Conservation (phyloP, 2,888 invertebrate species). For the Allygus modestus region DNA sequence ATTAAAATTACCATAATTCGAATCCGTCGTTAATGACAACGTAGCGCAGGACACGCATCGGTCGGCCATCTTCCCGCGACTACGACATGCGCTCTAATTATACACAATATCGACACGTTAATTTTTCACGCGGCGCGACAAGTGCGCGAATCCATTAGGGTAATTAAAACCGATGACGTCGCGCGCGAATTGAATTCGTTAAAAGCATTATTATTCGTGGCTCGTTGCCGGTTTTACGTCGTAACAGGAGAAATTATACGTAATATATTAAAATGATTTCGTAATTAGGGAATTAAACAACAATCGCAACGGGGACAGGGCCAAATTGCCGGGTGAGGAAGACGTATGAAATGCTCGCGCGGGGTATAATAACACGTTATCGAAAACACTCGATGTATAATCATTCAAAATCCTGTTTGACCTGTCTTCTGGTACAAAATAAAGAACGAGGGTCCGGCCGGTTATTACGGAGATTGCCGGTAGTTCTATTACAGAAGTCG, state of each 20-base stretch:
- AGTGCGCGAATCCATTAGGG: slow-evolving; percentile 41
- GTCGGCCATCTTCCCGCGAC: too few species aligned
- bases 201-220: slow-evolving; percentile 53
- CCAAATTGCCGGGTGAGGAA: slow-evolving; percentile 35
- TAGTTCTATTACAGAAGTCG: slow-evolving; percentile 56
- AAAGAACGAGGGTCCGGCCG: slow-evolving; percentile 29
- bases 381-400: slow-evolving; percentile 55
- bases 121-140: slow-evolving; percentile 26
- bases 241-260: slow-evolving; percentile 27
- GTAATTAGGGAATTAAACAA: slow-evolving; percentile 55
- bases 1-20: slow-evolving; percentile 56
- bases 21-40: slow-evolving; percentile 12
- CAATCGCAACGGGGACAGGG: slow-evolving; percentile 48
- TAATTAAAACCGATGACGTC: slow-evolving; percentile 11
- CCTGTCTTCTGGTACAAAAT: slow-evolving; percentile 46
- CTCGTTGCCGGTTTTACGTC: background rate
- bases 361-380: slow-evolving; percentile 52
- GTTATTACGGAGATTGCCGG: slow-evolving; percentile 46
- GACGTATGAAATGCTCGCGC: background rate
- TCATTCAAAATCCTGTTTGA: slow-evolving; percentile 55
- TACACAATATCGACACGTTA: slow-evolving; percentile 38
- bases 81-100: slow-evolving; percentile 17
- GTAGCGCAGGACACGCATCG: background rate
- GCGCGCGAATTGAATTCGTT: slow-evolving; percentile 12
- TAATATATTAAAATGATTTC: slow-evolving; percentile 56